Conservation (phyloP, 2,797 vertebrate species). For the Dendrocincla fuliginosa region DNA sequence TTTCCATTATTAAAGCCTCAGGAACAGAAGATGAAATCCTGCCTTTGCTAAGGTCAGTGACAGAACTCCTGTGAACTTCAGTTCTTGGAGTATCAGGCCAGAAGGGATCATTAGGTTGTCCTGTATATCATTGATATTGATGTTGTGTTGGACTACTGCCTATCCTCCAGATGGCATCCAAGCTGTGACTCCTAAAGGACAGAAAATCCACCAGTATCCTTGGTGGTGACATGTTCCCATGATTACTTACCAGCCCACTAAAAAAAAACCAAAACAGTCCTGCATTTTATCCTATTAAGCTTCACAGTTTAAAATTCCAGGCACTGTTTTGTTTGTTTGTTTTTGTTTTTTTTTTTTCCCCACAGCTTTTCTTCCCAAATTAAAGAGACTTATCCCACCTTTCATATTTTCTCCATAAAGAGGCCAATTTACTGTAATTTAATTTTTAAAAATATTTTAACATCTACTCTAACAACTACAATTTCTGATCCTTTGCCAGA, state of each 20-base stretch:
- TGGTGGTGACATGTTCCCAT: background rate
- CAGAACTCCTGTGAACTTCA: background rate
- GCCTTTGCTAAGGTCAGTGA: background rate
- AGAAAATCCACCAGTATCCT: background rate
- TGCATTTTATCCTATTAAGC: background rate
- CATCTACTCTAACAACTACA: background rate
- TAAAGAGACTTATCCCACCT: background rate
- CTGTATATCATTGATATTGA: background rate
- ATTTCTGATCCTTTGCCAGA: background rate
- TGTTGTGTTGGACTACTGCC: conserved; percentile 31
- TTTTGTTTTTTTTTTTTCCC: background rate
- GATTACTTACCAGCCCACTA: background rate
- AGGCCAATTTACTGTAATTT: background rate
- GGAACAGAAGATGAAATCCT: conserved; percentile 56
- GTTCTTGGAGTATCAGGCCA: background rate
- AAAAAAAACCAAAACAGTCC: background rate
- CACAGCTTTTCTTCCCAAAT: background rate
- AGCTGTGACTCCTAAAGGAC: conserved; percentile 18
- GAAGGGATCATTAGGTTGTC: background rate
- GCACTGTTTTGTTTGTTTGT: too few relatives aligned
- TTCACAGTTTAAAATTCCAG: background rate
- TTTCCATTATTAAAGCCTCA: conserved; percentile 60
- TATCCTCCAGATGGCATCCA: conserved; percentile 51
- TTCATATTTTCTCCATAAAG: background rate
- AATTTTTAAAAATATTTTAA: background rate